Evolutionary conservation across 2,888 invertebrate genomes (phyloP).

Genomic region (Tuta absoluta): DNA sequence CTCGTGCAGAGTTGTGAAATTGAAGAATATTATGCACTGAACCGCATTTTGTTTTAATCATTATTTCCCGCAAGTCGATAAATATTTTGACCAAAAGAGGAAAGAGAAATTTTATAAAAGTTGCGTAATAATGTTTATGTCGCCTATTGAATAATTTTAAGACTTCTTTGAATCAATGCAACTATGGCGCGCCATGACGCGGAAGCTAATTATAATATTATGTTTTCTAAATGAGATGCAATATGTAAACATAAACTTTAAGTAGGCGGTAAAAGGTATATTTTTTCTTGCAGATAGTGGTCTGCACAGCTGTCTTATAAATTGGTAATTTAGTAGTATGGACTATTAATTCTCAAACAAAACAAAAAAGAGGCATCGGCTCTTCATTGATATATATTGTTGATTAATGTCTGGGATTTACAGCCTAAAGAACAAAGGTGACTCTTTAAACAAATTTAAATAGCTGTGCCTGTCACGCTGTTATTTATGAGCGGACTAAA

Average conservation of each 20-base stretch:
- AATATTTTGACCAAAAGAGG: neutral
- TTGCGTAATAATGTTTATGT: neutral
- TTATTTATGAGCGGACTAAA: neutral
- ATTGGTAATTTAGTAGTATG: neutral
- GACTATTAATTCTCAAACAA: neutral
- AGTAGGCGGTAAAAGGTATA: neutral
- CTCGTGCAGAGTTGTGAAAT: slow-evolving; percentile 53
- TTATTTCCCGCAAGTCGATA: neutral
- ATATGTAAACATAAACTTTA: neutral
- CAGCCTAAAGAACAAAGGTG: slow-evolving; percentile 3
- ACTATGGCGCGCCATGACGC: neutral
- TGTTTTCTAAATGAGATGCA: neutral
- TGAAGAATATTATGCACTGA: slow-evolving; percentile 18
- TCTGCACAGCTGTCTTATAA: neutral
- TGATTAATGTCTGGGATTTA: neutral
- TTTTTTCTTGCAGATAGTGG: neutral
- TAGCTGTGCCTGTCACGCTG: neutral
- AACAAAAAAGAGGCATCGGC: neutral
- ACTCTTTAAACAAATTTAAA: neutral
- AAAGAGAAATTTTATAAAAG: neutral
- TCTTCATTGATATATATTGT: neutral
- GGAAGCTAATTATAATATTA: neutral
- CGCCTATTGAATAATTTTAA: neutral
- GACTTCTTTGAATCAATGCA: neutral
- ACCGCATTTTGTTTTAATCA: neutral